A percentile compares a stretch with the other conserved stretches of the same genome.
Evolutionary conservation across 2,113 vertebrate genomes (phyloP).

Genomic region (Alaudala cheleensis): DNA sequence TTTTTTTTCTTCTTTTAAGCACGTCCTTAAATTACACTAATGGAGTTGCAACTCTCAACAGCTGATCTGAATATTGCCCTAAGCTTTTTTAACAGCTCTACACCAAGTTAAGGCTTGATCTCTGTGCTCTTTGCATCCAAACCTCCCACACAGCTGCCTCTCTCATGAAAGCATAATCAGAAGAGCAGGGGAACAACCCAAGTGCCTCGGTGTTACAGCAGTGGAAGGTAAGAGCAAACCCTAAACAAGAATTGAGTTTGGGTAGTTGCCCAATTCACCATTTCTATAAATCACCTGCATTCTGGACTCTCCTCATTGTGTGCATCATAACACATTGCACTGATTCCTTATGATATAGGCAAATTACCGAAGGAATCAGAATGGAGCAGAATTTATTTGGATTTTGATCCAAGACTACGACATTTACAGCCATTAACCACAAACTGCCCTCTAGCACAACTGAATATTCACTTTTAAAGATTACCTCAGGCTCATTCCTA

Average conservation of each 20-base stretch:
- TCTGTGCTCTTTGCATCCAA: background rate
- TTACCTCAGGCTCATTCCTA: background rate
- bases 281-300: background rate
- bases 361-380: background rate
- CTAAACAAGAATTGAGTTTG: background rate
- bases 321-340: background rate
- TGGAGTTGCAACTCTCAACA: background rate
- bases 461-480: background rate
- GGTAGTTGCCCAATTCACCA: background rate
- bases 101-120: conserved; percentile 1
- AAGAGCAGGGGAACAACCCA: background rate
- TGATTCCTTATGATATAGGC: background rate
- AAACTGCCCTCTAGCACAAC: background rate
- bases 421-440: background rate
- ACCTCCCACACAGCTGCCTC: background rate
- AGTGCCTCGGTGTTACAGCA: background rate
- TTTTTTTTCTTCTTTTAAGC: background rate
- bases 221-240: background rate
- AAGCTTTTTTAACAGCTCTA: background rate
- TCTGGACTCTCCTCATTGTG: background rate
- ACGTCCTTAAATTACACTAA: background rate
- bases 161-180: background rate
- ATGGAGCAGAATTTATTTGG: background rate
- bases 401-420: background rate
- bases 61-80: background rate